Percentiles rank a stretch among this genome's conserved stretches.
Evolutionary conservation across 2,888 invertebrate species (phyloP).

Genomic region (Perithous albicinctus): DNA sequence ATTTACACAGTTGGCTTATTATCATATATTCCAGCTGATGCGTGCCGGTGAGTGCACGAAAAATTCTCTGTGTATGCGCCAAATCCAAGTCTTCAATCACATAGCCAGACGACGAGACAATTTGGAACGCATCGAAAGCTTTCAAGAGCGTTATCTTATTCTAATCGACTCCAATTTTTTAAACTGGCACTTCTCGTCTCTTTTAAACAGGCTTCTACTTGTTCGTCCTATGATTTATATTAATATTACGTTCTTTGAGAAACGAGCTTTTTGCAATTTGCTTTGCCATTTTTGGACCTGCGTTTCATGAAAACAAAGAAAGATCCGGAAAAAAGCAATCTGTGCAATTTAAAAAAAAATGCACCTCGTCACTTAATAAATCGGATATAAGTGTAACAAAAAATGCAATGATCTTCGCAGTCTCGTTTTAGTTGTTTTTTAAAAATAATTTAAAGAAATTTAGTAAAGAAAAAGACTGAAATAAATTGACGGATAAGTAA

Average conservation of each 20-base stretch:
- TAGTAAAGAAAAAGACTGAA: background rate
- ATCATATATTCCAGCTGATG: constrained; percentile 18
- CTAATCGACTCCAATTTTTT: background rate
- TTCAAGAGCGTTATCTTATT: constrained; percentile 3
- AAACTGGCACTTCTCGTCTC: background rate
- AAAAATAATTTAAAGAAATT: background rate
- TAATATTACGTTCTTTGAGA: background rate
- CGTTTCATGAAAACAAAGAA: too few species aligned
- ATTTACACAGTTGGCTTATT: constrained; percentile 54
- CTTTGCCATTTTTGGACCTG: background rate
- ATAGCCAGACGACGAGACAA: constrained; percentile 19
- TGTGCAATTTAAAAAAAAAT: too few species aligned
- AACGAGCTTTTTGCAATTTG: background rate
- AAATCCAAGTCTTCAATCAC: constrained; percentile 13
- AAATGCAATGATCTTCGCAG: background rate
- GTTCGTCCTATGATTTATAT: background rate
- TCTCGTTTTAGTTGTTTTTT: background rate
- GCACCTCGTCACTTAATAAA: too few species aligned
- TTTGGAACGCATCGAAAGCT: constrained; percentile 11
- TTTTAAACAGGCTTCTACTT: background rate
- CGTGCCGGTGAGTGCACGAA: constrained; percentile 14
- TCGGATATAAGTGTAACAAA: background rate
- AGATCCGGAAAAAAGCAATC: too few species aligned
- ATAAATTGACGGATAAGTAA: background rate
- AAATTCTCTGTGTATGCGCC: constrained; percentile 10